Percentiles rank a stretch among this genome's conserved stretches.
phyloP scores from a whole-genome alignment of 2,113 vertebrate genomes.

The Sylvilagus bachmani region DNA sequence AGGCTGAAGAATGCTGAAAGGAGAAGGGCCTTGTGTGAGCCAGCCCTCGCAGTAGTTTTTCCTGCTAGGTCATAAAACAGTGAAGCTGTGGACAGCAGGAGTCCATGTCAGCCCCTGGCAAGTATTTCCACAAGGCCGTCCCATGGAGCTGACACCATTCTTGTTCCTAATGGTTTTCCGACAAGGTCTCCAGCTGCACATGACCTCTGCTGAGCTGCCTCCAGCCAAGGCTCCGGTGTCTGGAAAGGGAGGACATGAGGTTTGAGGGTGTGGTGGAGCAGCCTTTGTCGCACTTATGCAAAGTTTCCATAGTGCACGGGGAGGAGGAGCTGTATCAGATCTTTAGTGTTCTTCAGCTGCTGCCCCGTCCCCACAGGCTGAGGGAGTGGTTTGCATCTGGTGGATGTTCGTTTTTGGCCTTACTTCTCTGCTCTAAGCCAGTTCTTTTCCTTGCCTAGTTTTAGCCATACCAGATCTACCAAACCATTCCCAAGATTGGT shows the following conservation, averaged over 20 bases:
- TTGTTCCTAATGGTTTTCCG: constrained; percentile 52
- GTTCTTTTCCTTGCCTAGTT: constrained; percentile 32
- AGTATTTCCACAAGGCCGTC: constrained; percentile 2
- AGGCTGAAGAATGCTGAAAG: neutral
- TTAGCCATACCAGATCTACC: constrained; percentile 9
- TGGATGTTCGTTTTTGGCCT: neutral
- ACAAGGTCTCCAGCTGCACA: neutral
- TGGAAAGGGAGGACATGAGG: constrained; percentile 28
- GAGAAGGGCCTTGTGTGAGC: neutral
- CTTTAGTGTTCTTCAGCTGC: neutral
- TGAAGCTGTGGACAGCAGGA: constrained; percentile 11
- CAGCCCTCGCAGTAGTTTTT: neutral
- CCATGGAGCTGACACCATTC: neutral
- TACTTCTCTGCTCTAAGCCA: neutral
- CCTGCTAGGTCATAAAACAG: neutral
- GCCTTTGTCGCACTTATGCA: neutral
- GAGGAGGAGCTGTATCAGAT: neutral
- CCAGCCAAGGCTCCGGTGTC: neutral
- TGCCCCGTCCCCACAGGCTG: neutral
- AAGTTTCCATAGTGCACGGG: neutral
- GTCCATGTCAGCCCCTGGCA: constrained; percentile 22
- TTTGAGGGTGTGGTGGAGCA: constrained; percentile 29
- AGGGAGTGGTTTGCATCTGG: neutral
- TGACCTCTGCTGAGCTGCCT: constrained; percentile 26
- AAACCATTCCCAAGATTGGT: neutral